Evolutionary conservation across 2,888 invertebrate genomes (phyloP), one percentile per base, ranked within the genome.

Genomic region (Ormia ochracea): DNA sequence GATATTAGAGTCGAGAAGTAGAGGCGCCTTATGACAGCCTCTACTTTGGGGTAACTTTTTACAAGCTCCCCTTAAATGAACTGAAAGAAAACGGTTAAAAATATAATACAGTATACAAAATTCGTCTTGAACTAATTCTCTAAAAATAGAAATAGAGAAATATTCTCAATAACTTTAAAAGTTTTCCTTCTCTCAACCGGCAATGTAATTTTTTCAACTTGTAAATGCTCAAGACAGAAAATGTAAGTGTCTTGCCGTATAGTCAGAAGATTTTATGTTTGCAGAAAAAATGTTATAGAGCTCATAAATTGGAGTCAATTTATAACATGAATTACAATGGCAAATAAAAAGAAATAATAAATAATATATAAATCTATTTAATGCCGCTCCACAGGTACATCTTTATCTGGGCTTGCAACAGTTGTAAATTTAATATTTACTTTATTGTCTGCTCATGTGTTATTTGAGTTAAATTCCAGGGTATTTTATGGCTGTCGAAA

Each of bases 231-330:
- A 45, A 56, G 14, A n/a, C n/a, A n/a, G 33, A 17, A 52, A 52
- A 61, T 70, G 17, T 5, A 10, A n/a, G 10, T n/a, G 7, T 9
- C 4, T 58, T 54, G 10, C 28, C 41, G 2, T n/a, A n/a, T 12
- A 48, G 33, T 38, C 28, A 58, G 58, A 65, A 38, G 38, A 38
- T 56, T 58, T 58, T 66, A 12, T 59, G 33, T 17, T 54, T 54
- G 50, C 41, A 43, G 58, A 12, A 74, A 14, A 72, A 36, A 63
- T 61, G 54, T 80, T 68, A 72, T 66, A 45, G n/a, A 38, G 31
- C n/a, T 48, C 52, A 74, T 80, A 80, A 75, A 80, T 76, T 63
- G 17, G 5, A 63, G 31, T 21, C 17, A 59, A 56, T 80, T 80
- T 75, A 80, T 63, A 63, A 54, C 38, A n/a, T 65, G 54, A 61